Conservation (phyloP, 92 coral and sea anemone species). For the Epizoanthus rinbou region DNA sequence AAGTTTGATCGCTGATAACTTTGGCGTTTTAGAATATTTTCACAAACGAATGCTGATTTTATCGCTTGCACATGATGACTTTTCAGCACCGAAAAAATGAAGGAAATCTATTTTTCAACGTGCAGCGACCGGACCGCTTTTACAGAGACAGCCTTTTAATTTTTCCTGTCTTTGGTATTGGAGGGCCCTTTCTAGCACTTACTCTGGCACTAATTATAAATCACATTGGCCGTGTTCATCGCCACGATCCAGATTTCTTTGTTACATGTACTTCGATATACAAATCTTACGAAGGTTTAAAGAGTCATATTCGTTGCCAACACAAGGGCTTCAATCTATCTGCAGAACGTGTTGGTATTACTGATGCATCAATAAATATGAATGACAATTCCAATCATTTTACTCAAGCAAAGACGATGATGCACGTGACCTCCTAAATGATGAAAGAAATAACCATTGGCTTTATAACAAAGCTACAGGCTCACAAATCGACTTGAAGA, state of each 20-base stretch:
- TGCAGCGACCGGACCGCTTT: no score
- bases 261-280: constrained; percentile 48
- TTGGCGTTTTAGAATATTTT: no score
- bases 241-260: constrained; percentile 58
- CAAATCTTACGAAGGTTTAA: constrained; percentile 39
- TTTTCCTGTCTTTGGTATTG: constrained; percentile 13
- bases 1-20: no score
- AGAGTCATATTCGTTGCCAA: constrained; percentile 55
- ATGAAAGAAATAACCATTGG: constrained; percentile 28
- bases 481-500: constrained; percentile 32
- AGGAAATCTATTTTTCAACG: no score
- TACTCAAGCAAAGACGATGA: background rate
- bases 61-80: no score
- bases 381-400: background rate
- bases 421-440: background rate
- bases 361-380: background rate
- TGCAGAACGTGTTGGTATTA: no score
- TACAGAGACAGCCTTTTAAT: no score
- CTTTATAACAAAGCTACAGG: constrained; percentile 31
- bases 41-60: no score
- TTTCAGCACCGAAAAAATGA: no score
- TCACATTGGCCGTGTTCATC: constrained; percentile 54
- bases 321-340: constrained; percentile 44
- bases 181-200: constrained; percentile 41
- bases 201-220: constrained; percentile 46